These are phyloP conservation scores for Chroicocephalus ridibundus DNA, from an alignment of 2,113 vertebrate genomes.

Conservation along the genomic window DNA sequence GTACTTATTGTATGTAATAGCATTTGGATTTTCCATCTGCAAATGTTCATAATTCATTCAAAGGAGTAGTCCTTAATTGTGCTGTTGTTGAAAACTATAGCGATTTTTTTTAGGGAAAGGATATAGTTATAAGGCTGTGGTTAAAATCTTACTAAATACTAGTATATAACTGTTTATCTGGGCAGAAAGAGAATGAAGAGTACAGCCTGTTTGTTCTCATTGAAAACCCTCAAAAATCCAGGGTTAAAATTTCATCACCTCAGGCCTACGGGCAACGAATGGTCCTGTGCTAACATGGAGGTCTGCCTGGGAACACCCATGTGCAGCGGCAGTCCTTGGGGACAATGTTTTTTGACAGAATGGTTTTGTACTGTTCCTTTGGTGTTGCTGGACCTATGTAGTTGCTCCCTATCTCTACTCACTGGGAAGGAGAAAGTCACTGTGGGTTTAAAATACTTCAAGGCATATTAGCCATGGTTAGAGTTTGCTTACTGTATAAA, in stretches of 20 bases:
- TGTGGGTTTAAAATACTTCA: not conserved
- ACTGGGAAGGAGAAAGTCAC: not conserved
- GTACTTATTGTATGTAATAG: not conserved
- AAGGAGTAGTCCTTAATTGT: not conserved
- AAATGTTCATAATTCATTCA: not conserved
- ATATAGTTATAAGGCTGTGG: not conserved
- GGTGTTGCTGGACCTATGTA: not conserved
- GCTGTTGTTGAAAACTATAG: not conserved
- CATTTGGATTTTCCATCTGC: not conserved
- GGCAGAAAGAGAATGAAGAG: not conserved
- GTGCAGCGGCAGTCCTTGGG: not conserved
- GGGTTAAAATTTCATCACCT: not conserved
- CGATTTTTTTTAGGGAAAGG: not conserved
- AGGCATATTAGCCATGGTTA: not conserved
- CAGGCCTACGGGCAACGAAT: not conserved
- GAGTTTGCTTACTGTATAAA: not conserved
- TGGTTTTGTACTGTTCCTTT: not conserved
- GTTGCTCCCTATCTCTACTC: not conserved
- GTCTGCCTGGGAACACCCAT: not conserved
- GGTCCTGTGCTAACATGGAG: not conserved
- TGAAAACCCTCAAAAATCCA: not conserved
- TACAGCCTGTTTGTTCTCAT: not conserved
- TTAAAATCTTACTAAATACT: not conserved
- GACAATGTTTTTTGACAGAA: not conserved
- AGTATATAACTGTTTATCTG: not conserved